A percentile compares a stretch with the other conserved stretches of the same genome.
These are phyloP conservation scores for Panorpa germanica DNA, from an alignment of 2,888 invertebrate species.

Conservation along the genomic window DNA sequence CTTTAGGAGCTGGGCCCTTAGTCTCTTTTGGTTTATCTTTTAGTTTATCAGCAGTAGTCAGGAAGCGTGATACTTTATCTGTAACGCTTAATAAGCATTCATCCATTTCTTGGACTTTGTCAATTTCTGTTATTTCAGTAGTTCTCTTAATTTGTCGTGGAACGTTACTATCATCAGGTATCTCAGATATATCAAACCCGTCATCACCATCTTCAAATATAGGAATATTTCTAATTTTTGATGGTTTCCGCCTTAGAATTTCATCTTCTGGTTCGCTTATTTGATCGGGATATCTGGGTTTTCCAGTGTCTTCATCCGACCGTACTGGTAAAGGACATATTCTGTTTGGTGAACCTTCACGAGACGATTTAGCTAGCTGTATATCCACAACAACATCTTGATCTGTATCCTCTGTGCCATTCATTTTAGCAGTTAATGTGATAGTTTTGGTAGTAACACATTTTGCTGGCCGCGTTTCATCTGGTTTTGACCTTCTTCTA, in stretches of 20 bases:
- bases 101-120: constrained; percentile 24
- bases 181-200: constrained; percentile 24
- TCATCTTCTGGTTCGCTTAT: constrained; percentile 59
- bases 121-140: constrained; percentile 12
- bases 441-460: constrained; percentile 32
- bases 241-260: constrained; percentile 21
- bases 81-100: constrained; percentile 46
- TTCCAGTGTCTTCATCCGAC: constrained; percentile 34
- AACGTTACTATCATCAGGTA: constrained; percentile 29
- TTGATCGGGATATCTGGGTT: constrained; percentile 52
- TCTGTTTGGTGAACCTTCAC: constrained; percentile 55
- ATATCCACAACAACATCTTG: constrained; percentile 46
- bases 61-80: constrained; percentile 48
- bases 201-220: constrained; percentile 34
- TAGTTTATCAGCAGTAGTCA: constrained; percentile 16
- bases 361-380: constrained; percentile 51
- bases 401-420: constrained; percentile 31
- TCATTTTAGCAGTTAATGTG: constrained; percentile 26
- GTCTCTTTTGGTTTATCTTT: constrained; percentile 20
- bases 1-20: no score
- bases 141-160: constrained; percentile 19
- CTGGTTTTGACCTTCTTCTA: constrained; percentile 13
- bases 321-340: constrained; percentile 46
- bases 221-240: constrained; percentile 26
- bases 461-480: constrained; percentile 21